Evolutionary conservation across 2,888 invertebrate genomes (phyloP).

Genomic region (Cybosia mesomella): DNA sequence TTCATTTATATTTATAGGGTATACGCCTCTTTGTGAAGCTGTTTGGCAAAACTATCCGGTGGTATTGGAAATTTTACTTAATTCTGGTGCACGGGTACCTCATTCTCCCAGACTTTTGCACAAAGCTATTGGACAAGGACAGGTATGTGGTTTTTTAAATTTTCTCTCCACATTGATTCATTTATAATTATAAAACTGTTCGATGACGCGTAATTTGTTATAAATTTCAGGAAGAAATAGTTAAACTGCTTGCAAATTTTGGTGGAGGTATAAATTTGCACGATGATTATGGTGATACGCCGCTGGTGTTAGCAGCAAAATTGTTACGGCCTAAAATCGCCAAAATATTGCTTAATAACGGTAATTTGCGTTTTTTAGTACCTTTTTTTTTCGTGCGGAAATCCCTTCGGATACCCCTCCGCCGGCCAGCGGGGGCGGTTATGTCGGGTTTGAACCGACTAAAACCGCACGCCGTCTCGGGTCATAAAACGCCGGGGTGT

Average conservation of each 20-base stretch:
- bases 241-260: slow-evolving; percentile 81
- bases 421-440: too few species aligned
- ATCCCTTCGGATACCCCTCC: too few species aligned
- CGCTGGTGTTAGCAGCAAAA: slow-evolving; percentile 88
- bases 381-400: too few species aligned
- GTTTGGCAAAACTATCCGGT: slow-evolving; percentile 88
- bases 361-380: slow-evolving; percentile 63
- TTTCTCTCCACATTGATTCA: not conserved
- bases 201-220: not conserved
- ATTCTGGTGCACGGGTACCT: slow-evolving; percentile 89
- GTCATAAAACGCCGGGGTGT: too few species aligned
- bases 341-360: slow-evolving; percentile 84
- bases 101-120: slow-evolving; percentile 91
- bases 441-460: too few species aligned
- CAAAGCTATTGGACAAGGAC: slow-evolving; percentile 88
- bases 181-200: not conserved
- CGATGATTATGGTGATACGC: slow-evolving; percentile 90
- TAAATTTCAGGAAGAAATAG: slow-evolving; percentile 80
- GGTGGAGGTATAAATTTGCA: slow-evolving; percentile 88
- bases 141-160: slow-evolving; percentile 61
- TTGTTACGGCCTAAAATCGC: slow-evolving; percentile 82
- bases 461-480: too few species aligned
- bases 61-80: slow-evolving; percentile 87
- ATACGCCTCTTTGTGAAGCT: slow-evolving; percentile 90
- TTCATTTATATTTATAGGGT: slow-evolving; percentile 69